phyloP scores from a whole-genome alignment of 2,797 vertebrate genomes.

The Sebastolobus alascanus region DNA sequence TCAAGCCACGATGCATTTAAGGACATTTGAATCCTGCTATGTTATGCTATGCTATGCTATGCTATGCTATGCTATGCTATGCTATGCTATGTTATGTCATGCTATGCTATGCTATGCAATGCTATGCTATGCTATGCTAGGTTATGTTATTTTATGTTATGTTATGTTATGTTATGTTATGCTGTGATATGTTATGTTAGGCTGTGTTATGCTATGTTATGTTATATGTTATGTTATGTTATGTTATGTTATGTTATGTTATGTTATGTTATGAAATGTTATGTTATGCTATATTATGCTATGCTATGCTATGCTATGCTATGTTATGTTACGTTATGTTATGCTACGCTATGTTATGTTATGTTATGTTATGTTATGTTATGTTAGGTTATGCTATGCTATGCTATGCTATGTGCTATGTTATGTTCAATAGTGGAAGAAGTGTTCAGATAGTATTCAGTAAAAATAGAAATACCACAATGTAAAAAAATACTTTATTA shows the following conservation, averaged over 20 bases:
- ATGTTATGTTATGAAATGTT: background rate
- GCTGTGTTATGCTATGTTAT: background rate
- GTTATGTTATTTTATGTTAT: too few species aligned
- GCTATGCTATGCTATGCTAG: background rate
- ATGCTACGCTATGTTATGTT: too few species aligned
- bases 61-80: background rate
- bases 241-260: background rate
- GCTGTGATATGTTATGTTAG: background rate
- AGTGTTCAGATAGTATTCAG: too few species aligned
- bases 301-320: too few species aligned
- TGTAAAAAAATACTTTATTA: background rate
- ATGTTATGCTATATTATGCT: background rate
- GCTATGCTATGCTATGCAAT: too few species aligned
- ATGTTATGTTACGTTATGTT: too few species aligned
- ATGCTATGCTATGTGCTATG: too few species aligned
- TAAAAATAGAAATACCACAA: background rate
- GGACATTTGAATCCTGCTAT: slow-evolving; percentile 14
- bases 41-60: background rate
- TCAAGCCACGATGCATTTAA: slow-evolving; percentile 33
- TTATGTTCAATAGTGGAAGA: too few species aligned
- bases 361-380: too few species aligned
- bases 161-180: background rate
- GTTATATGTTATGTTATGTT: background rate
- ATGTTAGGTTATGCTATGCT: too few species aligned
- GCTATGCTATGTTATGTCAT: background rate